Evolutionary conservation across 2,888 invertebrate genomes (phyloP), one percentile per base, ranked within the genome.

Genomic region (Cremastobaeus sp.): DNA sequence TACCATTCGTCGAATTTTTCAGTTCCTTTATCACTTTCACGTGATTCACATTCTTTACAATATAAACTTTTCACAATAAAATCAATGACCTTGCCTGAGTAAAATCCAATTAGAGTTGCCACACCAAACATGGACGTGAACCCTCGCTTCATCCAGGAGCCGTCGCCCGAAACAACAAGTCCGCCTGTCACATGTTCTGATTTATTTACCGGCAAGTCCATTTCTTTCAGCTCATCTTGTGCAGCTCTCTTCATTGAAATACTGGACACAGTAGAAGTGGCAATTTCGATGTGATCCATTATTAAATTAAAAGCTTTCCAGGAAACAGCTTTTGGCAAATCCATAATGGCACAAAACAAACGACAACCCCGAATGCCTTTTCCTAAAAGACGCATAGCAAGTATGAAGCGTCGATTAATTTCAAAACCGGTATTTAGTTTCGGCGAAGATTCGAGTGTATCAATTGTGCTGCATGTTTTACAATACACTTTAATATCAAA

Each of bases 11-110:
- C 30, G 50, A 48, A 64, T 12, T 45, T 54, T 5, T 1, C 41
- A 20, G 48, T 64, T 15, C 32, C 64, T 30, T 9, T 14, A 37
- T 37, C 30, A 43, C 21, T 54, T 11, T 41, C 20, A 28, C 34
- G 32, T 34, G 30, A 45, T 54, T 64, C 48, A 37, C 55, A 57
- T 30, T 32, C 20, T 32, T 64, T 64, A 28, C 64, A 52, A 45
- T 64, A 64, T 20, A 20, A 39, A 8, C 52, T 52, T 43, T 54
- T 54, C 15, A 66, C 47, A n/a, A 45, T 39, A 15, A 57, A 34
- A 62, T 73, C 64, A n/a, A 68, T 17, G 15, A 68, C 52, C 39
- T 73, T 74, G 8, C 64, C 64, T 21, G 43, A 30, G 14, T 18
- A 57, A 47, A 20, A 62, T 12, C 62, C 62, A 50, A 73, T 62